These are phyloP conservation scores for Lepidocolaptes lacrymiger DNA, from an alignment of 2,797 vertebrate species.

Conservation along the genomic window DNA sequence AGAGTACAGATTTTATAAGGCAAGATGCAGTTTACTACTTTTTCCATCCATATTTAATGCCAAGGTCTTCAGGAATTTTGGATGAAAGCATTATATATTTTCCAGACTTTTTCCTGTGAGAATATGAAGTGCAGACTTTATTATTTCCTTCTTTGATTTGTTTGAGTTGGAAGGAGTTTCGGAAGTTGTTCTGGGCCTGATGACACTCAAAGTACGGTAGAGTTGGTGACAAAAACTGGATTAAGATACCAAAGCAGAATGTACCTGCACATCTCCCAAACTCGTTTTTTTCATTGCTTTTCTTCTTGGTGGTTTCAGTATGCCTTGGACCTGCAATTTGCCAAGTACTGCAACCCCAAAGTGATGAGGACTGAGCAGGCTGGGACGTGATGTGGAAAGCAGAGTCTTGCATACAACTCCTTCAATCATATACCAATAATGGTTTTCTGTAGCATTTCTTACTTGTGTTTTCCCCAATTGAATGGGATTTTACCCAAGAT, in stretches of 20 bases:
- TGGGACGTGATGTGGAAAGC: background rate
- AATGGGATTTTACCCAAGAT: background rate
- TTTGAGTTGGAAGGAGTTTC: background rate
- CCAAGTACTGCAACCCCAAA: background rate
- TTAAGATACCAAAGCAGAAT: background rate
- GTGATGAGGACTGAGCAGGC: background rate
- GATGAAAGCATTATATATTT: background rate
- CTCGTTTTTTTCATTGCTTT: fast-evolving
- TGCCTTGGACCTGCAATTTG: background rate
- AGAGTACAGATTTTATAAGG: background rate
- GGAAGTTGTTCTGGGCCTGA: background rate
- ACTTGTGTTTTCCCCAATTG: fast-evolving
- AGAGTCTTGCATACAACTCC: background rate
- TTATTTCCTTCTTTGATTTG: background rate
- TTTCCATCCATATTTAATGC: background rate
- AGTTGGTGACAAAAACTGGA: background rate
- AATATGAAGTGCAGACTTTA: background rate
- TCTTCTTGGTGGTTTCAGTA: background rate
- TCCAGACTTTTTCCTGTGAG: background rate
- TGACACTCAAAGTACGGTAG: background rate
- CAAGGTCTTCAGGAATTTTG: background rate
- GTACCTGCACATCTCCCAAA: background rate
- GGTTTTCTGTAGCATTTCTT: background rate
- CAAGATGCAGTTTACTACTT: background rate
- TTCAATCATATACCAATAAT: background rate